Percentiles rank a stretch among this genome's conserved stretches.
phyloP scores from a whole-genome alignment of 2,888 invertebrate genomes.

The Caenorhabditis japonica region DNA sequence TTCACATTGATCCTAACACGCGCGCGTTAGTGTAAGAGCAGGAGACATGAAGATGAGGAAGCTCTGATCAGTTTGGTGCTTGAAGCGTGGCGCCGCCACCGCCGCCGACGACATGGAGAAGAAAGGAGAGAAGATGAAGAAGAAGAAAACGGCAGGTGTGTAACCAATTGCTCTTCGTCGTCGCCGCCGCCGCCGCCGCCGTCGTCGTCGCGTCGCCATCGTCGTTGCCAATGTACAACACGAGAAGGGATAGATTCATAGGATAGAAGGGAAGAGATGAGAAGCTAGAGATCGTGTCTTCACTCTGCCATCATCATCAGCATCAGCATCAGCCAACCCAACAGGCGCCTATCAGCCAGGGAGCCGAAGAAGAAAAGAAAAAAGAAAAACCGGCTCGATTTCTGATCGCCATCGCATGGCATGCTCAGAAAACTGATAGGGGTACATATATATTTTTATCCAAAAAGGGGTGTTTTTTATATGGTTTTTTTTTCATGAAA shows the following conservation, averaged over 20 bases:
- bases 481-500: too few species aligned
- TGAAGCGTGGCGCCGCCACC: slow-evolving; percentile 42
- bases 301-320: slow-evolving; percentile 36
- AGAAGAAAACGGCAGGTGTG: slow-evolving; percentile 48
- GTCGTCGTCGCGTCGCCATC: too few species aligned
- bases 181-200: too few species aligned
- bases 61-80: slow-evolving; percentile 38
- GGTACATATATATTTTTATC: too few species aligned
- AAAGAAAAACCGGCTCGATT: slow-evolving; percentile 24
- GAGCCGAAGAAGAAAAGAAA: slow-evolving; percentile 7
- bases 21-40: slow-evolving; percentile 1
- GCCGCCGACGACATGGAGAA: too few species aligned
- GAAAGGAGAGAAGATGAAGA: too few species aligned
- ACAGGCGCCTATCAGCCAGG: slow-evolving; percentile 34
- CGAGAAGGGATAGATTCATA: slow-evolving; percentile 15
- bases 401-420: slow-evolving; percentile 31
- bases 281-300: too few species aligned
- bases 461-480: too few species aligned
- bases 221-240: slow-evolving; percentile 44
- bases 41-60: slow-evolving; percentile 7
- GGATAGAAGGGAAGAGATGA: too few species aligned
- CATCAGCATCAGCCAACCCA: neutral
- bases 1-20: slow-evolving; percentile 29
- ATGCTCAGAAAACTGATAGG: slow-evolving; percentile 43
- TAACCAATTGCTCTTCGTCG: slow-evolving; percentile 49